Base-by-base conservation (phyloP, 2,888 invertebrate genomes). In the Dermolepida albohirtum region DNA sequence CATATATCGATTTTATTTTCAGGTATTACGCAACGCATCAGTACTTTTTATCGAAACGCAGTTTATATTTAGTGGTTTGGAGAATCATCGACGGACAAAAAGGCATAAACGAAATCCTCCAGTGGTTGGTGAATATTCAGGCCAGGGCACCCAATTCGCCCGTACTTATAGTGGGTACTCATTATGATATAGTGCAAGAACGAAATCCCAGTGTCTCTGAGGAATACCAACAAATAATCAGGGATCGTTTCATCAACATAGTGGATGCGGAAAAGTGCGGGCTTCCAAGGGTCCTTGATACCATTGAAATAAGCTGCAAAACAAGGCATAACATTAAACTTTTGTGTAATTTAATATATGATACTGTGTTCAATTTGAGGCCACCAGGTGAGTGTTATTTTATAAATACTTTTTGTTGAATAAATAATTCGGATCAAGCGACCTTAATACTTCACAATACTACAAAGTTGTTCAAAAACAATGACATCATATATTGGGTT, bases 11-110 rank as follows among this genome's bases (percentile, higher is more conserved):
- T n/a, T n/a, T 14, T 17, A 16, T 34, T 73, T 43, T 12, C 78
- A 90, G 90, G 79, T 98, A 98, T 82, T 98, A 98, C 82, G 96
- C 98, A 0, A 98, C 98, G 0, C 98, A 98, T 86, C 98, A 98
- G 81, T 99, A 99, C 83, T 99, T 99, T 82, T 85, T 99, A 51
- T 97, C 98, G 0, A 94, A 96, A 69, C 88, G 98, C 11, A 96
- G 97, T 72, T 85, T 99, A 40, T 99, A 98, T 82, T 86, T 99
- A 64, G 98, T 98, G 0, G 89, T 98, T 2, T 99, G 98, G 98
- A 90, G 92, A 75, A 93, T 97, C 63, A 92, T 92, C 0, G 97
- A 98, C 76, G 98, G 98, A 0, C 89, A 95, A 78, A 88, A 89
- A 74, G 98, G 97, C 0, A 89, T 99, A 11, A 91, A 92, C 12